Evolutionary conservation across 1,140 invertebrate genomes (phyloP).

Genomic region (Micrasema minimum): DNA sequence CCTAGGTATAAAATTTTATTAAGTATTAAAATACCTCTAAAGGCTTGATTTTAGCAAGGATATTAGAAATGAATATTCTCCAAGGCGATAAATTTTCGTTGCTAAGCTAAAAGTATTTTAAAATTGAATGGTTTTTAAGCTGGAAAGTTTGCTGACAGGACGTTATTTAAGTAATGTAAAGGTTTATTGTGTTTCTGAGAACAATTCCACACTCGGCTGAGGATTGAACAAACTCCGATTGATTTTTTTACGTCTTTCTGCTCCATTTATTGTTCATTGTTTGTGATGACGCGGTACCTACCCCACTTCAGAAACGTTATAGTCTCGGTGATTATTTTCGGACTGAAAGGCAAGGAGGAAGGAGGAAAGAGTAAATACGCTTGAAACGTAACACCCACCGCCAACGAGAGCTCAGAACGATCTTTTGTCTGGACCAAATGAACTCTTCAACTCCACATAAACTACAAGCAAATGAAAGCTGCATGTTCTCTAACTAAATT

Average conservation of each 20-base stretch:
- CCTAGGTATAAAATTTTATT: too few relatives aligned
- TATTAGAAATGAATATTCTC: too few relatives aligned
- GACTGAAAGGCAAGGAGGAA: not conserved
- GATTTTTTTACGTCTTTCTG: conserved; percentile 25
- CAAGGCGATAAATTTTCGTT: too few relatives aligned
- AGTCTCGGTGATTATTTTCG: not conserved
- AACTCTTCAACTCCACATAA: not conserved
- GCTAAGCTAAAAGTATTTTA: too few relatives aligned
- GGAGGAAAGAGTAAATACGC: conserved; percentile 5
- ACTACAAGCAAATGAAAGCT: too few relatives aligned
- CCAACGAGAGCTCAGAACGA: not conserved
- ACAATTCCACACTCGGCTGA: conserved; percentile 18
- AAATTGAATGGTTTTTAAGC: too few relatives aligned
- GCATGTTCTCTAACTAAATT: too few relatives aligned
- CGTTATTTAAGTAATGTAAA: too few relatives aligned
- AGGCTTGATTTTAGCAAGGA: too few relatives aligned
- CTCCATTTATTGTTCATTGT: conserved; percentile 20
- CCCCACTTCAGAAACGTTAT: conserved; percentile 4
- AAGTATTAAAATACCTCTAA: too few relatives aligned
- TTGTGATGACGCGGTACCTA: conserved; percentile 13
- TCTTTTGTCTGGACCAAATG: conserved; percentile 17
- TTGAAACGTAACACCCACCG: conserved; percentile 6
- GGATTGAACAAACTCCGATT: conserved; percentile 6
- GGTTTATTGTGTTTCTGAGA: too few relatives aligned
- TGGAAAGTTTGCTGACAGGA: too few relatives aligned